A percentile compares a stretch with the other conserved stretches of the same genome.
phyloP scores from a whole-genome alignment of 1,140 invertebrate species.

The Drosophila melanica region DNA sequence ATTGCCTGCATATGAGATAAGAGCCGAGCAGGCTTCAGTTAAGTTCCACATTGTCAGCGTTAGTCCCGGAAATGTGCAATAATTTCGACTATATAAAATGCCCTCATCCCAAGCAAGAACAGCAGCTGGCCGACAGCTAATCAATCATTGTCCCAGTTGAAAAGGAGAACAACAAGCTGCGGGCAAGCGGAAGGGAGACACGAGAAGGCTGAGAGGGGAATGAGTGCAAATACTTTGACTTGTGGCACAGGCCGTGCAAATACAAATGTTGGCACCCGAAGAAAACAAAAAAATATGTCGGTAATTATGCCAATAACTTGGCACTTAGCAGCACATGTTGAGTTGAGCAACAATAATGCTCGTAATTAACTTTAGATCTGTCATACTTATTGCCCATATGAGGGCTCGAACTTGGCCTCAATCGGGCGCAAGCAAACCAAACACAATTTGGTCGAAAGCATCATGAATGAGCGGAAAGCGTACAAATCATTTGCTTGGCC shows the following conservation, averaged over 20 bases:
- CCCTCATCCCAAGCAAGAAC: neutral
- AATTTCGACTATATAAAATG: neutral
- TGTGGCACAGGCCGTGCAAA: slow-evolving; percentile 43
- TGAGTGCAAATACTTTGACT: slow-evolving; percentile 59
- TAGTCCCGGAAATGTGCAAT: neutral
- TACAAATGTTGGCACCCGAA: slow-evolving; percentile 34
- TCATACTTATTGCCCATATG: slow-evolving; percentile 44
- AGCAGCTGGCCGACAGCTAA: slow-evolving; percentile 12
- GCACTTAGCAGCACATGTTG: slow-evolving; percentile 69
- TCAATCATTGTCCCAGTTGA: slow-evolving; percentile 14
- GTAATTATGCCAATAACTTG: slow-evolving; percentile 59
- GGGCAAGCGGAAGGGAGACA: slow-evolving; percentile 1
- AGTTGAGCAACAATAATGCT: slow-evolving; percentile 56
- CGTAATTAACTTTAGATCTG: slow-evolving; percentile 80
- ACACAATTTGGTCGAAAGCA: slow-evolving; percentile 25
- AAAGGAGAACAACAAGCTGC: slow-evolving; percentile 4
- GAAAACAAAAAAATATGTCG: neutral
- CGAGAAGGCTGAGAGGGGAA: neutral
- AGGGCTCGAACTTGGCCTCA: slow-evolving; percentile 29
- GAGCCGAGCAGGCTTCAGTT: neutral
- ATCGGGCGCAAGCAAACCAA: slow-evolving; percentile 31
- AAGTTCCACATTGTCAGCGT: neutral
- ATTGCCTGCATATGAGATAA: neutral
- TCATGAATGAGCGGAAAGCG: neutral
- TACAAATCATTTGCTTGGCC: slow-evolving; percentile 24